These are phyloP conservation scores for Clarias laeviceps DNA, from an alignment of 2,797 vertebrate genomes.

Conservation along the genomic window DNA sequence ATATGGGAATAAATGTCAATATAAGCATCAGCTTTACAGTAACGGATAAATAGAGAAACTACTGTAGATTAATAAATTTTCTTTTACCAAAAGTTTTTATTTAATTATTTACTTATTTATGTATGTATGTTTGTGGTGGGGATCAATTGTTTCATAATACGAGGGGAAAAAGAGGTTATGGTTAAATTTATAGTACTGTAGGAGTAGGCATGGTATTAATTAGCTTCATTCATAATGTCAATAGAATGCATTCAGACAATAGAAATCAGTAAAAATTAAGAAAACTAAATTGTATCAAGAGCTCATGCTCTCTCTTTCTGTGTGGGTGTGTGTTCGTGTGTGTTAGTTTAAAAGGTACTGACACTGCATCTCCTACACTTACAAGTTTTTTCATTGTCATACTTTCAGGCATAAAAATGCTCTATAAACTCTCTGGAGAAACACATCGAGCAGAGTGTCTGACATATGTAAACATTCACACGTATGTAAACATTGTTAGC, in stretches of 20 bases:
- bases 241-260: background rate
- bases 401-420: constrained; percentile 37
- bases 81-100: background rate
- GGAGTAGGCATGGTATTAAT: background rate
- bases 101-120: too few species aligned
- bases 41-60: background rate
- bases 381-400: constrained; percentile 46
- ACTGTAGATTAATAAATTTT: background rate
- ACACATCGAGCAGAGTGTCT: constrained; percentile 35
- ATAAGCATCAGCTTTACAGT: background rate
- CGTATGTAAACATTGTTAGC: constrained; percentile 39
- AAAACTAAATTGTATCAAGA: too few species aligned
- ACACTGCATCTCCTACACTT: constrained; percentile 38
- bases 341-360: constrained; percentile 33
- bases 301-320: background rate
- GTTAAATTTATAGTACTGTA: background rate
- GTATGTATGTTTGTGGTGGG: background rate
- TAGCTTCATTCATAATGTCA: background rate
- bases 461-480: constrained; percentile 32
- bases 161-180: background rate
- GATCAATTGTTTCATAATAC: background rate
- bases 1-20: background rate
- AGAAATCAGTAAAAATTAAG: background rate
- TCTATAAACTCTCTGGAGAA: constrained; percentile 39
- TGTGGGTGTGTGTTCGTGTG: constrained; percentile 11